Percentiles rank a stretch among this genome's conserved stretches.
Evolutionary conservation across 2,888 invertebrate genomes (phyloP).

Genomic region (Ferdinandea cuprea): DNA sequence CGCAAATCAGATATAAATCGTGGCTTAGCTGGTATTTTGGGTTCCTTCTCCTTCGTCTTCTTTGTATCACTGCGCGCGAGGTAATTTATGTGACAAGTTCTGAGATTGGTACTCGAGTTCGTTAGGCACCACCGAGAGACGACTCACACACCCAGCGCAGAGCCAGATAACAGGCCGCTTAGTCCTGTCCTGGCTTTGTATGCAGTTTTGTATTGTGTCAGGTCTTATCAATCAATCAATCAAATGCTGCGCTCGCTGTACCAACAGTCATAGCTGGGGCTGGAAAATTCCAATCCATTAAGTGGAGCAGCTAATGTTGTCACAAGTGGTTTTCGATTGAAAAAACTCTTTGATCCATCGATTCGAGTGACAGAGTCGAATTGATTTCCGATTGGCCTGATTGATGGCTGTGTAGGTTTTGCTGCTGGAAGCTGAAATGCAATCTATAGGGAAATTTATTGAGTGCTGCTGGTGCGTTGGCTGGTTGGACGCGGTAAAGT

Average conservation of each 20-base stretch:
- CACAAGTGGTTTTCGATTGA: conserved; percentile 62
- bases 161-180: conserved; percentile 15
- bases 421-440: conserved; percentile 38
- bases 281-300: conserved; percentile 50
- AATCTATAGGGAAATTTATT: conserved; percentile 32
- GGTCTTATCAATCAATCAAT: conserved; percentile 73
- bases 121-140: conserved; percentile 47
- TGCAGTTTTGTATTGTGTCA: conserved; percentile 72
- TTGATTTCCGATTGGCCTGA: conserved; percentile 70
- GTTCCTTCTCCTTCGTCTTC: conserved; percentile 49
- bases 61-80: conserved; percentile 39
- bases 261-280: conserved; percentile 3
- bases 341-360: conserved; percentile 49
- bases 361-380: conserved; percentile 65
- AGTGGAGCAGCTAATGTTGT: conserved; percentile 48
- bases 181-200: conserved; percentile 50
- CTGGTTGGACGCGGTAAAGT: too few species aligned
- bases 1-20: conserved; percentile 77
- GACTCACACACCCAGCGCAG: conserved; percentile 31
- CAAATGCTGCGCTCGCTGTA: conserved; percentile 46
- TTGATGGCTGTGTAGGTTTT: conserved; percentile 54
- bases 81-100: conserved; percentile 72
- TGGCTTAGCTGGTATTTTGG: conserved; percentile 55
- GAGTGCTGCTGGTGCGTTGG: not conserved
- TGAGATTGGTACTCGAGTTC: conserved; percentile 65